These are phyloP conservation scores for Ochlodes sylvanus DNA, from an alignment of 2,888 invertebrate species.

Conservation along the genomic window DNA sequence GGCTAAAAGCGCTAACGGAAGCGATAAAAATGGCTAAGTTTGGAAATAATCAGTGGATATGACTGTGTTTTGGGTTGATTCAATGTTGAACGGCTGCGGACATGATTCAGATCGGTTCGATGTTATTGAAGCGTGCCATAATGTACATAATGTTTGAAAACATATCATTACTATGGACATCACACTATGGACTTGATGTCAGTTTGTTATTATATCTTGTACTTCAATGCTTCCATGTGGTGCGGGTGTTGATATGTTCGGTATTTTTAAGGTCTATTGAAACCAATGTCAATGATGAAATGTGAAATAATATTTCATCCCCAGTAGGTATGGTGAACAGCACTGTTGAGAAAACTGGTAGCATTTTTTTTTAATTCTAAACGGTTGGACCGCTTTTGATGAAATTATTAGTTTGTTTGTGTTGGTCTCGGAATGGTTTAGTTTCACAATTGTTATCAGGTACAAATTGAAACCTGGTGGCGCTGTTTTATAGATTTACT, in stretches of 20 bases:
- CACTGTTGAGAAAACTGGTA: too few relatives aligned
- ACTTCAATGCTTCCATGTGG: slow-evolving; percentile 17
- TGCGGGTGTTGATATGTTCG: background rate
- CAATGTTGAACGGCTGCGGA: slow-evolving; percentile 37
- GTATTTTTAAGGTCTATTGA: background rate
- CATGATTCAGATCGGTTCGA: slow-evolving; percentile 37
- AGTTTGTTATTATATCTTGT: slow-evolving; percentile 9
- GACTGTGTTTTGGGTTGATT: slow-evolving; percentile 9
- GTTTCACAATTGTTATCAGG: too few relatives aligned
- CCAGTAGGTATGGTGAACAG: too few relatives aligned
- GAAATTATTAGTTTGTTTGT: too few relatives aligned
- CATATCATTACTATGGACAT: slow-evolving; percentile 33
- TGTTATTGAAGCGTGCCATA: slow-evolving; percentile 46
- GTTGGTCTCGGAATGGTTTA: too few relatives aligned
- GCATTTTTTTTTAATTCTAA: too few relatives aligned
- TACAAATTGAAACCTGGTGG: too few relatives aligned
- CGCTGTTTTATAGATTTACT: too few relatives aligned
- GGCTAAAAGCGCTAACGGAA: too few relatives aligned
- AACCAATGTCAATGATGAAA: slow-evolving; percentile 5
- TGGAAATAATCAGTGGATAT: slow-evolving; percentile 1
- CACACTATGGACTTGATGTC: slow-evolving; percentile 36
- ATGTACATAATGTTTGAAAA: slow-evolving; percentile 42
- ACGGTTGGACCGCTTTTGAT: too few relatives aligned
- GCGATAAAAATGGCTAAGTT: background rate
- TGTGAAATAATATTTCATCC: too few relatives aligned